Evolutionary conservation across 2,797 vertebrate genomes (phyloP).

Genomic region (Bucorvus abyssinicus): DNA sequence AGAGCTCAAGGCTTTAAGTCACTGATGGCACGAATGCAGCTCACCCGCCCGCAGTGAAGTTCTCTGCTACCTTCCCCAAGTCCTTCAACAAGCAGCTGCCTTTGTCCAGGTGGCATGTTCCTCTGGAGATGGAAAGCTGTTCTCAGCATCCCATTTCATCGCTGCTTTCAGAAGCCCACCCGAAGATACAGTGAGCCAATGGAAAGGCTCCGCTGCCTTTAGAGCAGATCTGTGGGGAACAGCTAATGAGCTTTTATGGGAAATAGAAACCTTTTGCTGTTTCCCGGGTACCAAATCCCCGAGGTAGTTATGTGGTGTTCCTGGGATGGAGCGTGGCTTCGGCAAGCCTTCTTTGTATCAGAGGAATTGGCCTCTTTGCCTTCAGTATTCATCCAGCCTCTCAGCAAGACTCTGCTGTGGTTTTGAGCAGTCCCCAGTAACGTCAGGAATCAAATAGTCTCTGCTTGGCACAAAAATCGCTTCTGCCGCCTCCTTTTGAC

Average conservation of each 20-base stretch:
- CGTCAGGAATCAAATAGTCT: neutral
- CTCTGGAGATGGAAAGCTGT: neutral
- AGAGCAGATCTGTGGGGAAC: neutral
- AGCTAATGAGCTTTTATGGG: neutral
- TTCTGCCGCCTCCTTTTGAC: neutral
- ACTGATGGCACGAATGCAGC: rapidly evolving
- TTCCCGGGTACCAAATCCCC: neutral
- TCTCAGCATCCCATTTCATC: neutral
- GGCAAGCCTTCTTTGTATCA: neutral
- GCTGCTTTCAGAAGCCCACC: neutral
- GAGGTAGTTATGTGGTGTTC: neutral
- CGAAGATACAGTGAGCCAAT: rapidly evolving
- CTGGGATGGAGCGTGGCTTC: neutral
- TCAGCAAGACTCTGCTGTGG: neutral
- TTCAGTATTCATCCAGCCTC: neutral
- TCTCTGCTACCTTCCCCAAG: neutral
- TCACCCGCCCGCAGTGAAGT: neutral
- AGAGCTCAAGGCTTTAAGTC: neutral
- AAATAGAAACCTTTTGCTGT: rapidly evolving
- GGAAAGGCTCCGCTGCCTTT: neutral
- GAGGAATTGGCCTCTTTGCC: neutral
- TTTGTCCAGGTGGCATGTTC: neutral
- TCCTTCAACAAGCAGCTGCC: neutral
- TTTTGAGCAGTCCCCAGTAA: neutral
- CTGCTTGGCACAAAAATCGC: neutral